Evolutionary conservation across 2,797 vertebrate species (phyloP).

Genomic region (Oryzias sinensis): DNA sequence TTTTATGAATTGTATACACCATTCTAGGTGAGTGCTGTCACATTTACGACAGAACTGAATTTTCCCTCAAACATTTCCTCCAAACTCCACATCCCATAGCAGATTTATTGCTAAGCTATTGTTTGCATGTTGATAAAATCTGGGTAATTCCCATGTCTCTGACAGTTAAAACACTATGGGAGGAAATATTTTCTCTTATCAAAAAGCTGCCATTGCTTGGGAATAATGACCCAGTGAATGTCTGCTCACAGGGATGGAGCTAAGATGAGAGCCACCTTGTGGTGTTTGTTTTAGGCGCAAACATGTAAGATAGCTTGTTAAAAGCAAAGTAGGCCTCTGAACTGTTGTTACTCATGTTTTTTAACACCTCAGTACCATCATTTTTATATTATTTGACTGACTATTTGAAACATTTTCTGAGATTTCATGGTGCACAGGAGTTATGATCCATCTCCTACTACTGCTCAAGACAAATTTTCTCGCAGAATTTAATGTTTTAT

Average conservation of each 20-base stretch:
- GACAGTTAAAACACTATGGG: conserved; percentile 6
- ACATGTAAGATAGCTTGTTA: too few relatives aligned
- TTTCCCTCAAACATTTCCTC: neutral
- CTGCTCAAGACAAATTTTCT: neutral
- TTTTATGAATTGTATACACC: too few relatives aligned
- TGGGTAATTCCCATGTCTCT: conserved; percentile 3
- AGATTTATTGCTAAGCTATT: conserved; percentile 13
- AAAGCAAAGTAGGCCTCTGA: too few relatives aligned
- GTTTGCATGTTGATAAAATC: conserved; percentile 6
- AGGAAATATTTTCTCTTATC: conserved; percentile 36
- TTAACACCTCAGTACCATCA: too few relatives aligned
- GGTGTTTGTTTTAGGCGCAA: conserved; percentile 7
- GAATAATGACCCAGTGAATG: conserved; percentile 6
- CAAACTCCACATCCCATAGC: too few relatives aligned
- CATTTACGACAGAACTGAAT: too few relatives aligned
- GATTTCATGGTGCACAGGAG: too few relatives aligned
- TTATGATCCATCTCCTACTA: too few relatives aligned
- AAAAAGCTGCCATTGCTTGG: neutral
- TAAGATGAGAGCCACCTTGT: conserved; percentile 38
- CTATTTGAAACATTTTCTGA: too few relatives aligned
- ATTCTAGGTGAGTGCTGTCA: too few relatives aligned
- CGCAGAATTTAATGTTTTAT: neutral
- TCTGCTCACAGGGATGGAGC: neutral
- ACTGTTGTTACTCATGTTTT: too few relatives aligned
- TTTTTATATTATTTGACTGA: too few relatives aligned